Base-by-base conservation (phyloP, 2,888 invertebrate species). In the Clistopyga incitator region DNA sequence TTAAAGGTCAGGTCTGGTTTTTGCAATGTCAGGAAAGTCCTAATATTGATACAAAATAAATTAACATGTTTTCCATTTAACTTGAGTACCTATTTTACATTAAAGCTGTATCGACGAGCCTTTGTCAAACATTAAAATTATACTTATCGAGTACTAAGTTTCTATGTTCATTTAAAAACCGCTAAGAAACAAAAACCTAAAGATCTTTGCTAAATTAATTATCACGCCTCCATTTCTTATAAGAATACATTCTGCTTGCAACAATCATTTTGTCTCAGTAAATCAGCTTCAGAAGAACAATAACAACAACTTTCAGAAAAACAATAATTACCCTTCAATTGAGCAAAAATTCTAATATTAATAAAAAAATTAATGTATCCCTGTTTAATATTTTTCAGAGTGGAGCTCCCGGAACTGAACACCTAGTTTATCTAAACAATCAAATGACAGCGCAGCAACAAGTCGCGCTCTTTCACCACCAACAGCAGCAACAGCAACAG, bases 401-500 rank as follows among this genome's bases (percentile, higher is more conserved):
- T 92, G 94, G 91, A 86, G 94, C 94, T 83, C 95, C 96, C 84
- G 95, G 95, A 77, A 94, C 95, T 83, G 95, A 95, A 90, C 95
- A 94, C 90, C 89, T 94, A 90, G 93, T 94, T 89, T 91, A 94
- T 89, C 92, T 92, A 86, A 94, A 91, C 92, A 94, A 93, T 88
- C 93, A 93, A 87, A 92, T 93, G 91, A 92, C 93, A 56, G 90
- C 93, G 67, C 93, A 93, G 85, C 93, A 93, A 86, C 92, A 93
- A 87, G 92, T 92, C 52, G 92, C 93, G 29, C 88, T 92, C 15
- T 92, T 90, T 84, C 92, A 93, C 85, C 91, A 93, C 81, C 92
- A 92, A 81, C 92, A 92, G 61, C 93, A 91, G 65, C 93, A 95
- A 85, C 95, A 94, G 87, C 92, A 95, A 86, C 95, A 95, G 88